Base-by-base conservation (phyloP, 2,888 invertebrate genomes). In the Chouioia cunea region DNA sequence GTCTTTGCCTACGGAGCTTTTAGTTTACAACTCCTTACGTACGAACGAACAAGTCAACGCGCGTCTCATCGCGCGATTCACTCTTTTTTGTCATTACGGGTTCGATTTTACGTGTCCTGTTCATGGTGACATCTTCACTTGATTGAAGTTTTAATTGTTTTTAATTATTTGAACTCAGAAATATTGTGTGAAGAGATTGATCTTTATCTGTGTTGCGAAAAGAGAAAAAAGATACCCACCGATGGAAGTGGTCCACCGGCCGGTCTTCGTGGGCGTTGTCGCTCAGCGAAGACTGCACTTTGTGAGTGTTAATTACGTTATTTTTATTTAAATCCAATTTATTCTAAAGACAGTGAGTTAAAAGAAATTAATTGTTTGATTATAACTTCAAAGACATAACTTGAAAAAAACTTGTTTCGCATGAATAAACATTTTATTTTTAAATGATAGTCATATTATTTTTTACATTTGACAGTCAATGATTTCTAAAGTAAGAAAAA, bases 1-100 rank as follows among this genome's bases (percentile, higher is more conserved):
- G 81, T 80, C 75, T 79, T 76, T 78, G 76, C 78, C 77, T 77
- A 79, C 80, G 79, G 78, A 80, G 80, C 82, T 82, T 82, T 82
- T 84, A 84, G 83, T 81, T 78, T 60, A 77, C 76, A 73, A 74
- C 70, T 59, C 4, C 22, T 53, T 58, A 54, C 67, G 64, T 43
- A 14, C 50, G 65, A 62, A 71, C 64, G 75, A 76, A 75, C 76
- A 75, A 74, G 72, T 73, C 72, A 75, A 58, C 75, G 73, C 69
- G 74, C 73, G 74, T 74, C 74, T 67, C 72, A 75, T 67, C 70
- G 67, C 74, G 74, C 46, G 36, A 6, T 36, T 63, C 43, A 18
- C 59, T 59, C 44, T 15, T 36, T 27, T 58, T 1, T 20, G 22
- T 27, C 10, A n/a, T 36, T 15, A 16, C 8, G 4, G 22, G 8